phyloP scores from a whole-genome alignment of 1,140 invertebrate genomes.

The Hycleus cichorii region DNA sequence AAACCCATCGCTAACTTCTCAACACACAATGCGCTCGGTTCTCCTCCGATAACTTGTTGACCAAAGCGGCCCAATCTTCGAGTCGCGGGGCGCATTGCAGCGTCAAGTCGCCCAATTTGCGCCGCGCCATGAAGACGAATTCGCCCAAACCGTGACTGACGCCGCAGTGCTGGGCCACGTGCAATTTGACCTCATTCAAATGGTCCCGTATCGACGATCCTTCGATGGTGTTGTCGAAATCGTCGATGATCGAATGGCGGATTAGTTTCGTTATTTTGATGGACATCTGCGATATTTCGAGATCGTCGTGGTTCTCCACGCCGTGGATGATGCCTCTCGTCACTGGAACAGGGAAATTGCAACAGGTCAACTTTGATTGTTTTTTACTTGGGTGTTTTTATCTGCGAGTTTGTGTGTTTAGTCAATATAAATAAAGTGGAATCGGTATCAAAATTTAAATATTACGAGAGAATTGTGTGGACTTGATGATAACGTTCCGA shows the following conservation, averaged over 20 bases:
- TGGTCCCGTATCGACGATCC: slow-evolving; percentile 21
- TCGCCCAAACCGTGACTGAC: slow-evolving; percentile 62
- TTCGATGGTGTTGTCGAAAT: slow-evolving; percentile 31
- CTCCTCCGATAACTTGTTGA: slow-evolving; percentile 49
- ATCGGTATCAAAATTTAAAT: too few species aligned
- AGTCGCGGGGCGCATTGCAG: slow-evolving; percentile 65
- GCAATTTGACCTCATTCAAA: slow-evolving; percentile 43
- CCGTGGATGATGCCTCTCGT: slow-evolving; percentile 60
- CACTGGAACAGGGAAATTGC: slow-evolving; percentile 43
- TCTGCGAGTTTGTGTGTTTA: too few species aligned
- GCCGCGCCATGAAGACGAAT: slow-evolving; percentile 71
- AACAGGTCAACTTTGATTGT: too few species aligned
- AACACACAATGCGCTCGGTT: slow-evolving; percentile 60
- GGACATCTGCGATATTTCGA: slow-evolving; percentile 58
- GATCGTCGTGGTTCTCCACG: slow-evolving; percentile 52
- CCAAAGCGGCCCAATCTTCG: slow-evolving; percentile 58
- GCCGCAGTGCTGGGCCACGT: slow-evolving; percentile 59
- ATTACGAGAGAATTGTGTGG: too few species aligned
- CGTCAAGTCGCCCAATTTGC: slow-evolving; percentile 60
- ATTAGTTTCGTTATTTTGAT: slow-evolving; percentile 61
- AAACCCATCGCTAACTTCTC: slow-evolving; percentile 32
- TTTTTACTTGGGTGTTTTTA: too few species aligned
- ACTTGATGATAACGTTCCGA: too few species aligned
- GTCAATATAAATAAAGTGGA: too few species aligned
- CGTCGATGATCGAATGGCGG: slow-evolving; percentile 45